These are phyloP conservation scores for Lophura swinhoii DNA, from an alignment of 2,797 vertebrate species.

Conservation along the genomic window DNA sequence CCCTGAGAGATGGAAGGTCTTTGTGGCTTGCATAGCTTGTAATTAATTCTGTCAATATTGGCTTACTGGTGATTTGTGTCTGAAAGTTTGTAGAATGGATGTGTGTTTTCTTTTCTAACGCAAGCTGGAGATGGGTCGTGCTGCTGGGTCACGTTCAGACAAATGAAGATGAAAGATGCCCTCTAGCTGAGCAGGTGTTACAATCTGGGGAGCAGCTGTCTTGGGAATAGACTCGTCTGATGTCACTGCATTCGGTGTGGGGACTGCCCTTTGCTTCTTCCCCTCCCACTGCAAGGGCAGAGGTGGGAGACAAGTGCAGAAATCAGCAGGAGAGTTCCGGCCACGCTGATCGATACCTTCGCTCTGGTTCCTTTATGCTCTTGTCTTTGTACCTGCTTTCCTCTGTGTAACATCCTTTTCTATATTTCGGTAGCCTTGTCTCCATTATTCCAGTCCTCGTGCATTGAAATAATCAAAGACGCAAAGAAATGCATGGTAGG, in stretches of 20 bases:
- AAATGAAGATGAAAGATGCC: background rate
- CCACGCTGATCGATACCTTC: fast-evolving
- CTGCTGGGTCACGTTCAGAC: background rate
- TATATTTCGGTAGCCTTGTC: background rate
- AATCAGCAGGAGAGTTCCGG: background rate
- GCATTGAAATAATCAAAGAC: background rate
- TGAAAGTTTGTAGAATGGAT: background rate
- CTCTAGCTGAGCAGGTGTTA: background rate
- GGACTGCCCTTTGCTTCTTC: background rate
- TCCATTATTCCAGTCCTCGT: fast-evolving
- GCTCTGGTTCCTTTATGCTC: background rate
- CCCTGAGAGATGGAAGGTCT: background rate
- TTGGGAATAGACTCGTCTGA: background rate
- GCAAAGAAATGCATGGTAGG: background rate
- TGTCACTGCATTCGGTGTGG: fast-evolving
- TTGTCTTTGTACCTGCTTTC: background rate
- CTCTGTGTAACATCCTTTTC: background rate
- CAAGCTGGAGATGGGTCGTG: background rate
- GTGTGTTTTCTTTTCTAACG: background rate
- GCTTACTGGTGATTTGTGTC: background rate
- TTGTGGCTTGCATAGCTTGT: background rate
- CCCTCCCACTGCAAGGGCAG: background rate
- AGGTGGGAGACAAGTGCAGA: background rate
- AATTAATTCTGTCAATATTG: background rate
- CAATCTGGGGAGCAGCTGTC: background rate